phyloP scores from a whole-genome alignment of 2,888 invertebrate genomes.

The Hoplodrina blanda region DNA sequence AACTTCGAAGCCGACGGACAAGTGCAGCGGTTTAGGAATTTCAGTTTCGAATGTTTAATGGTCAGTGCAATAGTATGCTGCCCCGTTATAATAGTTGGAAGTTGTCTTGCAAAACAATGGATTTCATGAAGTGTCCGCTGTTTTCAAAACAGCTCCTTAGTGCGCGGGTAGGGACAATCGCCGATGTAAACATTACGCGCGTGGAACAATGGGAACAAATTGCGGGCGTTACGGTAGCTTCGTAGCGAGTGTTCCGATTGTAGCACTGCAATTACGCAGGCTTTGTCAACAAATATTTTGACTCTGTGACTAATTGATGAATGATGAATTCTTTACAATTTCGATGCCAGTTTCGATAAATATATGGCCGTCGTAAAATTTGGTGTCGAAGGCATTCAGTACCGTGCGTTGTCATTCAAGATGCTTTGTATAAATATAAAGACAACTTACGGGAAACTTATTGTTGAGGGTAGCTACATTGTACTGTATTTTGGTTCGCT shows the following conservation, averaged over 20 bases:
- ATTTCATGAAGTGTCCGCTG: slow-evolving; percentile 82
- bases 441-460: slow-evolving; percentile 83
- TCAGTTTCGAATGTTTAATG: slow-evolving; percentile 51
- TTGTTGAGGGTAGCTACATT: slow-evolving; percentile 77
- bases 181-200: slow-evolving; percentile 86
- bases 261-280: slow-evolving; percentile 87
- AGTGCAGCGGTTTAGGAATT: slow-evolving; percentile 38
- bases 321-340: slow-evolving; percentile 89
- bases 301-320: slow-evolving; percentile 90
- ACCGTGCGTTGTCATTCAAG: slow-evolving; percentile 85
- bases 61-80: slow-evolving; percentile 57
- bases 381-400: slow-evolving; percentile 85
- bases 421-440: slow-evolving; percentile 79
- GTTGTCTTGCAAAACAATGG: slow-evolving; percentile 78
- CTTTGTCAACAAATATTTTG: slow-evolving; percentile 88
- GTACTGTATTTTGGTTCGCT: slow-evolving; percentile 71
- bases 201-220: slow-evolving; percentile 88
- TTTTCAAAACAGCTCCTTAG: slow-evolving; percentile 87
- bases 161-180: slow-evolving; percentile 87
- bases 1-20: slow-evolving; percentile 47
- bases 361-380: slow-evolving; percentile 87
- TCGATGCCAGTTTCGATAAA: slow-evolving; percentile 86
- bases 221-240: slow-evolving; percentile 91
- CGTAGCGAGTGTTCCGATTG: slow-evolving; percentile 89
- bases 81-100: slow-evolving; percentile 69